phyloP scores from a whole-genome alignment of 2,113 vertebrate genomes.

The Elachura formosa region DNA sequence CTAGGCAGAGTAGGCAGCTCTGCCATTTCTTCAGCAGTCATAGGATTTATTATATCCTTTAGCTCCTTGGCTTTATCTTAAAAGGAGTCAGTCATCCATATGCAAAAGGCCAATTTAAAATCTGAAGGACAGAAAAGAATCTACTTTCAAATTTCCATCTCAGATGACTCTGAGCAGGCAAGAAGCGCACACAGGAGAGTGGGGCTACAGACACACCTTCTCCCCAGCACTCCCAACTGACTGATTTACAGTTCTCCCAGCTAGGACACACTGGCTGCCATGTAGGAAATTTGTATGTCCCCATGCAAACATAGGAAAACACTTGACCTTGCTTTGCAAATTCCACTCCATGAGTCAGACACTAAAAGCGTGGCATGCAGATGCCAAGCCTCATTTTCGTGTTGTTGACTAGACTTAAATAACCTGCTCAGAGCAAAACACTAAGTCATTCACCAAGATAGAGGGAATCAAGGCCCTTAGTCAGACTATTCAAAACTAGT shows the following conservation, averaged over 20 bases:
- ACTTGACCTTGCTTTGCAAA: slow-evolving; percentile 26
- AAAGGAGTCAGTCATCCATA: not conserved
- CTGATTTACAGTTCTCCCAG: not conserved
- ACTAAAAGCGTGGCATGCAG: not conserved
- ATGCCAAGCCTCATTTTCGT: not conserved
- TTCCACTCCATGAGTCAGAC: slow-evolving; percentile 45
- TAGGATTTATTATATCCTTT: not conserved
- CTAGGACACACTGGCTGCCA: not conserved
- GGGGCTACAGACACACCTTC: not conserved
- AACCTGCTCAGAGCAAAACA: not conserved
- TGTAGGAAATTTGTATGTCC: not conserved
- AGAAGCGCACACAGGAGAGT: not conserved
- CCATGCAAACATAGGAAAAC: not conserved
- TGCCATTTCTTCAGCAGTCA: not conserved
- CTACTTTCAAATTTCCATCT: not conserved
- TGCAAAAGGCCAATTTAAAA: not conserved
- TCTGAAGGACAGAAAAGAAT: not conserved
- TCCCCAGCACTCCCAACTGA: not conserved
- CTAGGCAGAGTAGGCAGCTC: not conserved
- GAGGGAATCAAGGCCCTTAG: not conserved
- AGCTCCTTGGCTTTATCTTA: not conserved
- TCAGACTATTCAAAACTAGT: not conserved
- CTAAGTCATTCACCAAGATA: not conserved
- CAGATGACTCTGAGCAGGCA: not conserved
- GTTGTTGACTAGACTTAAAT: not conserved